phyloP scores from a whole-genome alignment of 1,140 invertebrate genomes.

The Diprion similis region DNA sequence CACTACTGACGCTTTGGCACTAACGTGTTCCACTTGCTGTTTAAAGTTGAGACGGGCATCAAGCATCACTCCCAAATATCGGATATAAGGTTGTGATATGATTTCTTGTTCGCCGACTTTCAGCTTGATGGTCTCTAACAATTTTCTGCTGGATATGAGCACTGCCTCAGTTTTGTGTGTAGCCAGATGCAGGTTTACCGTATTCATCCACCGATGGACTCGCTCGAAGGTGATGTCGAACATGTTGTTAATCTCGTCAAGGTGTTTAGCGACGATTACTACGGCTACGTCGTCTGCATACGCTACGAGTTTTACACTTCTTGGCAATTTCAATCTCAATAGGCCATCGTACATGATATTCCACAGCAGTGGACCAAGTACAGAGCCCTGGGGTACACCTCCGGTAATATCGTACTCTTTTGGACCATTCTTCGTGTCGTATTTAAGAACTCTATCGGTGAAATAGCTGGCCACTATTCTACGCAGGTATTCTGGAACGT shows the following conservation, averaged over 20 bases:
- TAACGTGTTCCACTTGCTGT: constrained; percentile 15
- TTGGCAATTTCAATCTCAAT: constrained; percentile 32
- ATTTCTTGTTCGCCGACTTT: not conserved
- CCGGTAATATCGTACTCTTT: constrained; percentile 33
- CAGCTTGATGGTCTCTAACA: not conserved
- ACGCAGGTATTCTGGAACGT: constrained; percentile 35
- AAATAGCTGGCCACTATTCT: constrained; percentile 47
- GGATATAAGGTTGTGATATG: constrained; percentile 18
- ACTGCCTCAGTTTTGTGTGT: constrained; percentile 27
- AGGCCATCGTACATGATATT: constrained; percentile 54
- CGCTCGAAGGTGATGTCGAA: constrained; percentile 10
- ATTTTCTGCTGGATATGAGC: not conserved
- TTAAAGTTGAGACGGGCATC: constrained; percentile 23
- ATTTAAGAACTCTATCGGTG: constrained; percentile 29
- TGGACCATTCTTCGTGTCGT: constrained; percentile 24
- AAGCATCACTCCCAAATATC: constrained; percentile 25
- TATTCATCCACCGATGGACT: constrained; percentile 36
- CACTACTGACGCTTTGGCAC: constrained; percentile 20
- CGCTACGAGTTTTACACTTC: constrained; percentile 33
- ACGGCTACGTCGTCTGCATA: constrained; percentile 53
- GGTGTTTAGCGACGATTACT: constrained; percentile 36
- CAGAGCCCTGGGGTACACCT: constrained; percentile 60
- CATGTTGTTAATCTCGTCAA: constrained; percentile 34
- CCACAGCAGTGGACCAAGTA: constrained; percentile 53
- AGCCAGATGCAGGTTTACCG: constrained; percentile 28